phyloP scores from a whole-genome alignment of 1,140 invertebrate species.

The Drosophila eugracilis region DNA sequence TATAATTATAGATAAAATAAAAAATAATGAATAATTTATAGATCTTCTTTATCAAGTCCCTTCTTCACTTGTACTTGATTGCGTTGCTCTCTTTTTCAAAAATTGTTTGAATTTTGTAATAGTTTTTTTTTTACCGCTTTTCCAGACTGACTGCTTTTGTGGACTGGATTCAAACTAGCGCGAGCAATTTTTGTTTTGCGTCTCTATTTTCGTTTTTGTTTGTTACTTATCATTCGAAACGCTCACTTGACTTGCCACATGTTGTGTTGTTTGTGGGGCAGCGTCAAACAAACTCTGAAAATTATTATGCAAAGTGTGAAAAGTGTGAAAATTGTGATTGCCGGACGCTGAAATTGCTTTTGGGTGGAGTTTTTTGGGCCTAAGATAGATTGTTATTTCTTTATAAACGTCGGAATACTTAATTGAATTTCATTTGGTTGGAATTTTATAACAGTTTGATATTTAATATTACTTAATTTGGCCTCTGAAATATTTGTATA shows the following conservation, averaged over 20 bases:
- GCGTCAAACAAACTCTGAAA: constrained; percentile 38
- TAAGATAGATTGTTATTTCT: constrained; percentile 1
- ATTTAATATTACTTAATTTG: too few relatives aligned
- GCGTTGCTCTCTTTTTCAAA: constrained; percentile 31
- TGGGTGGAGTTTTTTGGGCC: constrained; percentile 6
- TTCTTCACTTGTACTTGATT: not conserved
- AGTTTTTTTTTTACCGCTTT: constrained; percentile 26
- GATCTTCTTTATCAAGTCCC: too few relatives aligned
- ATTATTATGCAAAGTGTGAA: constrained; percentile 56
- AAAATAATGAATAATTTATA: too few relatives aligned
- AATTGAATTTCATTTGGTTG: not conserved
- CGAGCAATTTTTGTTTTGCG: constrained; percentile 46
- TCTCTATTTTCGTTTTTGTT: constrained; percentile 19
- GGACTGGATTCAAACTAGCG: constrained; percentile 42
- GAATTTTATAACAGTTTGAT: not conserved
- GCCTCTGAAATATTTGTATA: too few relatives aligned
- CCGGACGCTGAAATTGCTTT: constrained; percentile 13
- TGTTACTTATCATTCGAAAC: constrained; percentile 40
- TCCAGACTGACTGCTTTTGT: constrained; percentile 47
- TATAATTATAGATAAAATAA: too few relatives aligned
- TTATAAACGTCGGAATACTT: not conserved
- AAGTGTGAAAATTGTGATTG: constrained; percentile 43
- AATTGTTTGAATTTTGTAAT: constrained; percentile 58
- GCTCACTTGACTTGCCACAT: constrained; percentile 46
- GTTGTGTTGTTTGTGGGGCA: constrained; percentile 20